These are phyloP conservation scores for Salpingus planirostris DNA, from an alignment of 2,888 invertebrate species.

Conservation along the genomic window DNA sequence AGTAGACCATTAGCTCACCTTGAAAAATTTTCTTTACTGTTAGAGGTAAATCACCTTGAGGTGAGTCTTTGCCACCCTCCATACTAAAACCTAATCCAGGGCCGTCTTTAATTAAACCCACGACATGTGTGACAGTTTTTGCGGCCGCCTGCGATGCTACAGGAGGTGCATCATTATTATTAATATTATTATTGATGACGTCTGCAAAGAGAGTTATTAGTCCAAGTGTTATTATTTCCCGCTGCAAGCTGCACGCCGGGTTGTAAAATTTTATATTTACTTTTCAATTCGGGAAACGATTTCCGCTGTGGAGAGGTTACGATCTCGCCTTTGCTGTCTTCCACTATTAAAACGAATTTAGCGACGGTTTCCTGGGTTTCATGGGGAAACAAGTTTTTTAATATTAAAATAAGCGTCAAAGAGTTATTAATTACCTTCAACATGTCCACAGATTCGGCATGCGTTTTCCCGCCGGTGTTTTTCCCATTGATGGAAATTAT, in stretches of 20 bases:
- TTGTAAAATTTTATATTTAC: constrained; percentile 5
- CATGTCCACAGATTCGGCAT: constrained; percentile 77
- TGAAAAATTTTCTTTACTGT: constrained; percentile 89
- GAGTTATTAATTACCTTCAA: constrained; percentile 57
- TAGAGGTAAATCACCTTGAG: constrained; percentile 79
- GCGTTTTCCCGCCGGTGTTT: constrained; percentile 73
- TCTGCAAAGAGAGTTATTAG: no score
- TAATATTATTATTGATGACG: no score
- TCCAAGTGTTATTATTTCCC: constrained; percentile 3
- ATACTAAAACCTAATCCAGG: constrained; percentile 90
- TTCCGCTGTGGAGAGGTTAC: constrained; percentile 15
- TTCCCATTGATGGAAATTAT: constrained; percentile 80
- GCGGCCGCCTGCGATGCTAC: no score
- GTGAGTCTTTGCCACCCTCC: constrained; percentile 88
- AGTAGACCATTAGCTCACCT: constrained; percentile 52
- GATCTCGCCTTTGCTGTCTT: constrained; percentile 12
- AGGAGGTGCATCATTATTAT: no score
- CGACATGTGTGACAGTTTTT: constrained; percentile 25
- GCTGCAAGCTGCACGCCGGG: constrained; percentile 2
- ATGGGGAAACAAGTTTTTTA: no score
- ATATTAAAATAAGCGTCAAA: background rate
- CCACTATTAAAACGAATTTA: constrained; percentile 67
- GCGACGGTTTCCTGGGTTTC: constrained; percentile 72
- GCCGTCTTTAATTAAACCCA: constrained; percentile 63
- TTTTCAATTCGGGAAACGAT: constrained; percentile 22